These are phyloP conservation scores for Alfaro cultratus DNA, from an alignment of 2,797 vertebrate genomes.

Conservation along the genomic window DNA sequence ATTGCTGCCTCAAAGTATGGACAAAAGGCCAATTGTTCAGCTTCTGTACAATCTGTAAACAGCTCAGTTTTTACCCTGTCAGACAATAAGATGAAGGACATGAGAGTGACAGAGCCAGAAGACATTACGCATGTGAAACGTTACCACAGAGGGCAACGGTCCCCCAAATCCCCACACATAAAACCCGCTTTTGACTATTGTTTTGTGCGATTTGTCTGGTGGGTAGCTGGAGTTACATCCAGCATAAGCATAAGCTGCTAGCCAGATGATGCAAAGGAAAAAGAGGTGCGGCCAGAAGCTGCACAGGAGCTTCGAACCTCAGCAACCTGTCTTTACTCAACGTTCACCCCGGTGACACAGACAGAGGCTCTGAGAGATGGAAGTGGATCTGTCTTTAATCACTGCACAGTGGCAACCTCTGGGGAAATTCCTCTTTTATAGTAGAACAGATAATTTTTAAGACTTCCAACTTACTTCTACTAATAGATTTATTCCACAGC, in stretches of 20 bases:
- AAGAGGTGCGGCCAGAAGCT: constrained; percentile 50
- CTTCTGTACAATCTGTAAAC: constrained; percentile 59
- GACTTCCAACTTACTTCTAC: constrained; percentile 12
- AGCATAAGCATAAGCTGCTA: too few relatives aligned
- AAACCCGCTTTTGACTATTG: constrained; percentile 56
- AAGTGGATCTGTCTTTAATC: constrained; percentile 70
- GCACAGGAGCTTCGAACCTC: constrained; percentile 50
- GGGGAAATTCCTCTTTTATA: constrained; percentile 40
- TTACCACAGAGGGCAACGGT: constrained; percentile 51
- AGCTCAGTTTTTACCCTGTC: constrained; percentile 65
- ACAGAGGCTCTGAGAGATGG: constrained; percentile 40
- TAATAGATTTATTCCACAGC: constrained; percentile 3
- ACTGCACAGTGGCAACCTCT: constrained; percentile 41
- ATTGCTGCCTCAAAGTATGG: constrained; percentile 39
- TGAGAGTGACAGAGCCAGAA: constrained; percentile 55
- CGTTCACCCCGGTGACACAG: constrained; percentile 54
- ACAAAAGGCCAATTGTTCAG: constrained; percentile 60
- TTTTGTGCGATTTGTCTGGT: constrained; percentile 68
- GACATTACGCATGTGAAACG: constrained; percentile 67
- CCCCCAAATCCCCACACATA: constrained; percentile 41
- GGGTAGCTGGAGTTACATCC: constrained; percentile 66
- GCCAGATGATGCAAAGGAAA: constrained; percentile 75
- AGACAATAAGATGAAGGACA: constrained; percentile 63
- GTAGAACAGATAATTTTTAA: constrained; percentile 13
- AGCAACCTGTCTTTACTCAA: constrained; percentile 74